Base-by-base conservation (phyloP, 2,797 vertebrate genomes). In the Myotis pilosus region DNA sequence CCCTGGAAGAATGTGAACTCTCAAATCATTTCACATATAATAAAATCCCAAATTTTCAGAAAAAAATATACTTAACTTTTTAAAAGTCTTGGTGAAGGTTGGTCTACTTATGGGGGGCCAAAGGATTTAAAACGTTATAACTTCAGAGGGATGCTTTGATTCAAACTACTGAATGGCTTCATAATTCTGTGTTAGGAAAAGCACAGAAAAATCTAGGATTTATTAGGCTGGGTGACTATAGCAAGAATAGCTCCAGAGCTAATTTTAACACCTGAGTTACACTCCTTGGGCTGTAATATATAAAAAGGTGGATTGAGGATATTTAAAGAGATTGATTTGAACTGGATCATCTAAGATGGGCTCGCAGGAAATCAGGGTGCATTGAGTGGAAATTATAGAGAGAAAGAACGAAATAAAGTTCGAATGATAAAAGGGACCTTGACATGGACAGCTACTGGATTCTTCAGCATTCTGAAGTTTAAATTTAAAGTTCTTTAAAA, bases 361-460 rank as follows among this genome's bases (percentile, higher is more conserved):
- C 30, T 97, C 64, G 84, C 88, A 95, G 94, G 94, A 97, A 97
- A 96, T 96, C 95, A 97, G 55, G 36, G 3, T 78, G 38, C 38
- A 94, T 89, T 95, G 93, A 95, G n/a, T 82, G 41, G 72, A 89
- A 95, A 92, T 89, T 81, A 49, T 41, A 66, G 75, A 90, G 71
- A 93, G 44, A 95, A 25, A 95, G 82, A 96, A 93, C 87, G 75
- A 96, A 81, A 89, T 81, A 74, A 87, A 96, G 84, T 89, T 92
- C n/a, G 74, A 66, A 55, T 79, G 84, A 53, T 87, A 76, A 93
- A 91, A 89, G 94, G 36, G 74, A 75, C 13, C 60, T 82, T 66
- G 36, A 89, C 49, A 19, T 87, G 72, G 49, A 84, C 33, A 85
- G 78, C 30, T 81, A 41, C 57, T 36, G 2, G 36, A 88, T n/a